Percentiles rank a stretch among this genome's conserved stretches.
Evolutionary conservation across 2,113 vertebrate species (phyloP).

Genomic region (Sinocyclocheilus anophthalmus): DNA sequence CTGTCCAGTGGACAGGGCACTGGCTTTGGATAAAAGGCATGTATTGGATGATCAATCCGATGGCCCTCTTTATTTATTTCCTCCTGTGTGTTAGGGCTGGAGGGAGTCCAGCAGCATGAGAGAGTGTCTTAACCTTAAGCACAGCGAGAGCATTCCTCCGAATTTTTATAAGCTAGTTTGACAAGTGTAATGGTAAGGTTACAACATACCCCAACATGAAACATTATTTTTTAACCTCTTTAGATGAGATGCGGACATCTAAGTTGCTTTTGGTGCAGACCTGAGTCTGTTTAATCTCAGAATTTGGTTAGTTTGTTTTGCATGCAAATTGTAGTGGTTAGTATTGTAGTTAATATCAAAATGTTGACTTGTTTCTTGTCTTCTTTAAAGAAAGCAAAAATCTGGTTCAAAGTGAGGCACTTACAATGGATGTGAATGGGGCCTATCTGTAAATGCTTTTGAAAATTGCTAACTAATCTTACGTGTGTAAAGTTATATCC

Average conservation of each 20-base stretch:
- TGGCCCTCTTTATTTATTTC: slow-evolving; percentile 39
- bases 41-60: slow-evolving; percentile 44
- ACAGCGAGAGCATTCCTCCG: background rate
- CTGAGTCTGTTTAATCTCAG: background rate
- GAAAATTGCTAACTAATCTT: background rate
- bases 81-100: slow-evolving; percentile 25
- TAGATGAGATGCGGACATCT: background rate
- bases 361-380: background rate
- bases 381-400: background rate
- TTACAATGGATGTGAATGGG: background rate
- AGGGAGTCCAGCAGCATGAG: background rate
- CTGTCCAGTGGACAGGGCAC: slow-evolving; percentile 46
- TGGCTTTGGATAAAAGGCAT: slow-evolving; percentile 68
- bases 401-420: background rate
- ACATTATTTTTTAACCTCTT: background rate
- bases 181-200: background rate
- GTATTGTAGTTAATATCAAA: background rate
- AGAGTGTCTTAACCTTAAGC: slow-evolving; percentile 8
- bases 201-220: background rate
- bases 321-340: background rate
- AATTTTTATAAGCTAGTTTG: background rate
- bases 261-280: background rate
- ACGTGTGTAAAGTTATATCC: background rate
- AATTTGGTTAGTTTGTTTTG: background rate
- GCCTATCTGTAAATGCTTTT: background rate